Base-by-base conservation (phyloP, 2,113 vertebrate species). In the Mustelus asterias region DNA sequence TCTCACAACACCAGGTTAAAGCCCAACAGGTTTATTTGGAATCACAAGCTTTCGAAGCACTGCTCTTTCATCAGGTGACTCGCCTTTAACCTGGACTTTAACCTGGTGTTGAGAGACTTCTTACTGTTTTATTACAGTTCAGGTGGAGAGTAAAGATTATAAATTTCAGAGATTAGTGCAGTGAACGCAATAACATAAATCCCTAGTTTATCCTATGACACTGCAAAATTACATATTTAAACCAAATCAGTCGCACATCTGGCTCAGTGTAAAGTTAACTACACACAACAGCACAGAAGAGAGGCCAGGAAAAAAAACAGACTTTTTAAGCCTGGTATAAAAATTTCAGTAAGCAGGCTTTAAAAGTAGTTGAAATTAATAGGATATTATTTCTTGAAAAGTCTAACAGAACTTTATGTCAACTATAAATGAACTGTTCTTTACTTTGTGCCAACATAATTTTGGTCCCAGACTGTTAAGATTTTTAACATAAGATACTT, bases 401-500 rank as follows among this genome's bases (percentile, higher is more conserved):
- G 16, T 58, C 65, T 70, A 33, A 54, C 4, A 29, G 13, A 95
- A 72, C 22, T 95, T 72, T 69, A 44, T 18, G 10, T 76, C 26
- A 29, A 76, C 10, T 69, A 26, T 37, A 95, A 95, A 95, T 33
- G 22, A 54, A 72, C 69, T 26, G 26, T 93, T 58, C 60, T 65
- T 60, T 58, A 33, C 88, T 94, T 44, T 69, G 63, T 41, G 22
- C 7, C 67, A 29, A 48, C 14, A 9, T 48, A 54, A 37, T 16
- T 72, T 54, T 72, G 94, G 69, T 44, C 69, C 69, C 44, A 72
- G 22, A 72, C 54, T 54, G 10, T 76, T 95, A 72, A 95, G 24
- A 95, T 70, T 95, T 95, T 95, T 72, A 95, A 41, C 44, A 95
- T 72, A 95, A 95, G 70, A 95, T 95, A 70, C 37, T 95, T 72